A percentile compares a stretch with the other conserved stretches of the same genome.
These are phyloP conservation scores for Montifringilla adamsi DNA, from an alignment of 2,113 vertebrate genomes.

Conservation along the genomic window DNA sequence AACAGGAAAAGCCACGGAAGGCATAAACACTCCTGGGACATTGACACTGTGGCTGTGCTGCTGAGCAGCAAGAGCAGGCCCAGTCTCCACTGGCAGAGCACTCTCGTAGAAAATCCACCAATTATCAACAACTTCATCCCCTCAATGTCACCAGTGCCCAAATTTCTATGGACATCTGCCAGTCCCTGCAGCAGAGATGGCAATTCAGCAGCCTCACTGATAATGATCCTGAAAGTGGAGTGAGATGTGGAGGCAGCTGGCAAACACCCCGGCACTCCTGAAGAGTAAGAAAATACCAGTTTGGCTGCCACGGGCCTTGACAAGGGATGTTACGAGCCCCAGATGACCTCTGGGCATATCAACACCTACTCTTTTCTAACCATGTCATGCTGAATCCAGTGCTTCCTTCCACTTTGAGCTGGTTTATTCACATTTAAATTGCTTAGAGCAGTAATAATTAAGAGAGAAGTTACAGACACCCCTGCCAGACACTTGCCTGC, in stretches of 20 bases:
- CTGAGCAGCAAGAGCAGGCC: neutral
- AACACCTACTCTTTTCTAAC: neutral
- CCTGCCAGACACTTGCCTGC: neutral
- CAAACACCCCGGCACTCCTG: neutral
- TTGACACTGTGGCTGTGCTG: accelerated
- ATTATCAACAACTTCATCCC: accelerated
- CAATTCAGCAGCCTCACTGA: neutral
- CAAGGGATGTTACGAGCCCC: neutral
- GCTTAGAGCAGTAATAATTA: neutral
- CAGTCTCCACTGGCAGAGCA: neutral
- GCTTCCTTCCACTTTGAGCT: neutral
- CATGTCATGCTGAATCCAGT: neutral
- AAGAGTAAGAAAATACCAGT: neutral
- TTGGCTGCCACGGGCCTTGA: neutral
- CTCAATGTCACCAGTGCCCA: neutral
- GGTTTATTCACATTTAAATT: neutral
- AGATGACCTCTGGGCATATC: neutral
- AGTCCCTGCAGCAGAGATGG: neutral
- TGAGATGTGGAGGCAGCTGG: neutral
- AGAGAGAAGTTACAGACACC: neutral
- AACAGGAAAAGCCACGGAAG: neutral
- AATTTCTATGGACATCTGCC: neutral
- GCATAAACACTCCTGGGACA: no score
- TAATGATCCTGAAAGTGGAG: neutral
- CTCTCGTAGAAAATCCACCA: neutral